phyloP scores from a whole-genome alignment of 2,888 invertebrate species.

The Lasiommata megera region DNA sequence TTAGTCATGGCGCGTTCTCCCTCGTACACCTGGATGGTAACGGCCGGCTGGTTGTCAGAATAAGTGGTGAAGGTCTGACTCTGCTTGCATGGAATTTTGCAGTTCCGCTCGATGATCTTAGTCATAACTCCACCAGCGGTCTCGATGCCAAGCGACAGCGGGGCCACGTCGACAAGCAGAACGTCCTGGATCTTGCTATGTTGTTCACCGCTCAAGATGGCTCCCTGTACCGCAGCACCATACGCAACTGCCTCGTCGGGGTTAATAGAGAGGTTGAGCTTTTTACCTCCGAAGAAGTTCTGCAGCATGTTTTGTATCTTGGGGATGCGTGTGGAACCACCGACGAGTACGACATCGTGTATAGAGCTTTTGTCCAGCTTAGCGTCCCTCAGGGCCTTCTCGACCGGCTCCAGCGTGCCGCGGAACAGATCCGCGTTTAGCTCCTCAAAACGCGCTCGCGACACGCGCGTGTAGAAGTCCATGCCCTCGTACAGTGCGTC shows the following conservation, averaged over 20 bases:
- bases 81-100: constrained; percentile 86
- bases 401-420: constrained; percentile 87
- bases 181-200: constrained; percentile 88
- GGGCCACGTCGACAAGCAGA: constrained; percentile 81
- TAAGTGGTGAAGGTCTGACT: constrained; percentile 89
- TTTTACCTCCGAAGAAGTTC: constrained; percentile 88
- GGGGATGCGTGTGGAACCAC: constrained; percentile 90
- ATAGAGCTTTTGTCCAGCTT: constrained; percentile 89
- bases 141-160: constrained; percentile 88
- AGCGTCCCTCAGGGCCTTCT: constrained; percentile 89
- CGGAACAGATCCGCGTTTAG: constrained; percentile 87
- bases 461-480: constrained; percentile 85
- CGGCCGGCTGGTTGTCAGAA: constrained; percentile 89
- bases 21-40: constrained; percentile 87
- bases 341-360: constrained; percentile 90
- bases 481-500: constrained; percentile 88
- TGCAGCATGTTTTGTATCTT: constrained; percentile 88
- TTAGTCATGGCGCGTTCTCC: constrained; percentile 91
- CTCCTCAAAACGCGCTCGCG: constrained; percentile 89
- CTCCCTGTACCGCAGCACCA: constrained; percentile 88
- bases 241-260: constrained; percentile 92
- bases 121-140: constrained; percentile 91
- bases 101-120: constrained; percentile 87
- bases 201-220: constrained; percentile 87
- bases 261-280: constrained; percentile 87